A percentile compares a stretch with the other conserved stretches of the same genome.
These are phyloP conservation scores for Nebria brevicollis DNA, from an alignment of 2,888 invertebrate genomes.

Conservation along the genomic window DNA sequence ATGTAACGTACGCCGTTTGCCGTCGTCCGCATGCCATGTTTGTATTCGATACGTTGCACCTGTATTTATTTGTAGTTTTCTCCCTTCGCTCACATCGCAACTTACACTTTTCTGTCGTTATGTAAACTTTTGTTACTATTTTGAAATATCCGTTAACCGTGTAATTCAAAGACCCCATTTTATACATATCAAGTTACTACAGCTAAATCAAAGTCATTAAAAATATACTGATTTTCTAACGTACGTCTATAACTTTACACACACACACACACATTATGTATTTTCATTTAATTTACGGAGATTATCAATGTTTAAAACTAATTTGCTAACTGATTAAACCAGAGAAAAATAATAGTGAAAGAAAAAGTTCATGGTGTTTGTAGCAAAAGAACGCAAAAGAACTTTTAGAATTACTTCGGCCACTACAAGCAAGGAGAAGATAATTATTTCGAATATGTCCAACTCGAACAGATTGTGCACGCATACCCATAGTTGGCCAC, in stretches of 20 bases:
- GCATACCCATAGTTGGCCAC: constrained; percentile 6
- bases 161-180: background rate
- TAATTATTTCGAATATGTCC: constrained; percentile 16
- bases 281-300: too few relatives aligned
- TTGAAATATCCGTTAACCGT: background rate
- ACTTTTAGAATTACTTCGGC: background rate
- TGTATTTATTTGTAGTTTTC: background rate
- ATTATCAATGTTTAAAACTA: too few relatives aligned
- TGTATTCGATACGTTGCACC: background rate
- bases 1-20: background rate
- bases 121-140: background rate
- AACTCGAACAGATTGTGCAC: background rate
- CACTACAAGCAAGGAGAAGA: constrained; percentile 3
- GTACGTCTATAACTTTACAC: background rate
- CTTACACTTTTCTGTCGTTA: background rate
- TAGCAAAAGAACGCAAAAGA: background rate
- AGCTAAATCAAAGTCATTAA: background rate
- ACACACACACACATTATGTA: background rate
- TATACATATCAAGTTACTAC: background rate
- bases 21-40: background rate
- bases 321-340: too few relatives aligned
- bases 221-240: background rate
- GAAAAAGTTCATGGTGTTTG: background rate
- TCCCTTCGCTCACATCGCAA: background rate
- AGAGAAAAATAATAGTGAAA: background rate